These are phyloP conservation scores for Eulemur albifrons DNA, from an alignment of 2,797 vertebrate genomes.

Conservation along the genomic window DNA sequence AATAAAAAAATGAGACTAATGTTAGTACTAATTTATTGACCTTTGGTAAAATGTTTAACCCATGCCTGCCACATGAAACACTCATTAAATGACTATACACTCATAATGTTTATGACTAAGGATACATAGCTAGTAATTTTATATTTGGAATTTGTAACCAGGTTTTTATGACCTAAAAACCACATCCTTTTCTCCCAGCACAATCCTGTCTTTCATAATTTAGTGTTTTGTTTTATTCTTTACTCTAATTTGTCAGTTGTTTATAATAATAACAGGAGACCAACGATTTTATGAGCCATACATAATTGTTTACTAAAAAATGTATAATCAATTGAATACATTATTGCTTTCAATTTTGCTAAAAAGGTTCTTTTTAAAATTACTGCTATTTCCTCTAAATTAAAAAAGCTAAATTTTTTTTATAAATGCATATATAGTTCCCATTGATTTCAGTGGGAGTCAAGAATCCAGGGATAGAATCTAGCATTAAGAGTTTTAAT, in stretches of 20 bases:
- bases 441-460: slow-evolving; percentile 24
- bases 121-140: neutral
- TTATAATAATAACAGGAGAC: neutral
- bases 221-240: neutral
- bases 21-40: neutral
- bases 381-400: neutral
- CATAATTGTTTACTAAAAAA: neutral
- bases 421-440: neutral
- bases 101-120: neutral
- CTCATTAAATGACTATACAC: neutral
- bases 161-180: neutral
- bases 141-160: neutral
- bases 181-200: neutral
- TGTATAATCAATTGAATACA: neutral
- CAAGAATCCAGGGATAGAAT: neutral
- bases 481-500: slow-evolving; percentile 59
- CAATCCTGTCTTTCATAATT: neutral
- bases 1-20: neutral
- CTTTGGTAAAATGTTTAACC: neutral
- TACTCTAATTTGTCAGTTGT: neutral
- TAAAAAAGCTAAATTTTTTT: slow-evolving; percentile 46
- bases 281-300: neutral
- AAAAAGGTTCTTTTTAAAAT: neutral
- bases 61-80: neutral
- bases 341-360: neutral